Base-by-base conservation (phyloP, 2,113 vertebrate species). In the Garra rufa region DNA sequence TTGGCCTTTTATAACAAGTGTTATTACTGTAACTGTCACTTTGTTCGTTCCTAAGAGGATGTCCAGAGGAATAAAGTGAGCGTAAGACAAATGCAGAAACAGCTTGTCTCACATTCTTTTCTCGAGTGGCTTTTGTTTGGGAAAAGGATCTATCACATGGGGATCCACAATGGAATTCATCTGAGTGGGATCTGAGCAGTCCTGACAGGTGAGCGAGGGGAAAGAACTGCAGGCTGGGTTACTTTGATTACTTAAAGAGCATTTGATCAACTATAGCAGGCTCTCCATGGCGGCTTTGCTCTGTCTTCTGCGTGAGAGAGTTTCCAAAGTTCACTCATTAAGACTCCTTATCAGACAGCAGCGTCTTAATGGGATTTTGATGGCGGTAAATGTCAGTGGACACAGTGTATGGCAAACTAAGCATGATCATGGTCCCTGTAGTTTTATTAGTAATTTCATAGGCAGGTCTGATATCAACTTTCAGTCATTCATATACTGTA, bases 161-260 rank as follows among this genome's bases (percentile, higher is more conserved):
- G 83, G 85, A 85, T 79, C 63, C 82, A 71, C 87, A 91, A 92
- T 93, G 88, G 86, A 88, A 87, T 84, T 82, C 86, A 89, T 88
- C 91, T 92, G 88, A 89, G 89, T 83, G 26, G 76, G 75, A 83
- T 85, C 38, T 67, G 81, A 73, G 78, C 87, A 87, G 52, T 78
- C 85, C 59, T 89, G 76, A 87, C 85, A 88, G 85, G 85, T 83
- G 88, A 91, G 78, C 69, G 17, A 80, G 48, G 63, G n/a, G 26
- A 70, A 69, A 80, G 84, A 71, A 52, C 75, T 30, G 61, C 41
- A 30, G 63, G 81, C 19, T 9, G 74, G 48, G 50, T 41, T 30
- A 55, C 52, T 48, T 85, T 87, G 89, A 75, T 87, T 73, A 65
- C 75, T 81, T 88, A 91, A 91, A 91, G 82, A 86, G 9, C 86